Percentiles rank a stretch among this genome's conserved stretches.
Evolutionary conservation across 2,888 invertebrate species (phyloP).

Genomic region (Drosophila seclusa): DNA sequence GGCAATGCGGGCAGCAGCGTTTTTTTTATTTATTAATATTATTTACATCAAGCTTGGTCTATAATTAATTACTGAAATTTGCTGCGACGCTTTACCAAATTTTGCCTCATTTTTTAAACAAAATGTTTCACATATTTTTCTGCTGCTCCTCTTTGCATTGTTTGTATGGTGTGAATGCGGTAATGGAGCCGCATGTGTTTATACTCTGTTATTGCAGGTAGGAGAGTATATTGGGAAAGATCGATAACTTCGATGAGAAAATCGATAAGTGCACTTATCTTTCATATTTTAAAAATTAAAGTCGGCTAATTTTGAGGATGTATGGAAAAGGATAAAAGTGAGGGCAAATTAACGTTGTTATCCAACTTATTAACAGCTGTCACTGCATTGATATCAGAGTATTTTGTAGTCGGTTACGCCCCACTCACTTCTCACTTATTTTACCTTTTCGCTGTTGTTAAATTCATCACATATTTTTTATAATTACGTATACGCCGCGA

Average conservation of each 20-base stretch:
- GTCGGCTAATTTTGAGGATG: background rate
- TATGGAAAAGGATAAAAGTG: background rate
- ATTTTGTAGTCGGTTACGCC: background rate
- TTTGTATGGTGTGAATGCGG: constrained; percentile 7
- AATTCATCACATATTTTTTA: constrained; percentile 31
- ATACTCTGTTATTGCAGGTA: background rate
- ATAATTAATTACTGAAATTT: constrained; percentile 68
- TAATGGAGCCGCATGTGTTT: background rate
- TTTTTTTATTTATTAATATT: background rate
- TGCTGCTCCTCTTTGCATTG: background rate
- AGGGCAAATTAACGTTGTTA: fast-evolving
- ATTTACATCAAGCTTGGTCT: constrained; percentile 29
- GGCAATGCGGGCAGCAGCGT: constrained; percentile 25
- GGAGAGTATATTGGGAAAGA: background rate
- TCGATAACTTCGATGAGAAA: background rate
- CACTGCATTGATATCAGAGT: background rate
- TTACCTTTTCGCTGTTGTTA: background rate
- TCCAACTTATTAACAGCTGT: background rate
- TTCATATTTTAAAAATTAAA: background rate
- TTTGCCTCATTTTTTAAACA: constrained; percentile 41
- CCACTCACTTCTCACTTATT: background rate
- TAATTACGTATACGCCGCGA: constrained; percentile 28
- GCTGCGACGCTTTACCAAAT: constrained; percentile 46
- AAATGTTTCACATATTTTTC: constrained; percentile 17
- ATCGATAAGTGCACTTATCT: background rate